phyloP scores from a whole-genome alignment of 2,888 invertebrate genomes.

The Campoplex capitator region DNA sequence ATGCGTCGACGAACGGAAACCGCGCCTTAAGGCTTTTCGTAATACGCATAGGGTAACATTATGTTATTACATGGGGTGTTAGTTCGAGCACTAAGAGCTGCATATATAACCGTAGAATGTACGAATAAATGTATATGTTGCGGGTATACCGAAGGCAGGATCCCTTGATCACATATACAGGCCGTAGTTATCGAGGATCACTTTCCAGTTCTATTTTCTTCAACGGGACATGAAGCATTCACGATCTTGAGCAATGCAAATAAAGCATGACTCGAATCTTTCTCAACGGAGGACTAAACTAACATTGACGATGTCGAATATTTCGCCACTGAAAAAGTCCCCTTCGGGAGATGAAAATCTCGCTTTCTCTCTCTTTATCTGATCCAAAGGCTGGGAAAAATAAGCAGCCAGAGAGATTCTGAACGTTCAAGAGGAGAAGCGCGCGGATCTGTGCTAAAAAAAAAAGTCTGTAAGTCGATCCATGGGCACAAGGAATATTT shows the following conservation, averaged over 20 bases:
- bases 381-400: slow-evolving; percentile 8
- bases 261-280: slow-evolving; percentile 33
- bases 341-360: slow-evolving; percentile 23
- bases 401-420: slow-evolving; percentile 14
- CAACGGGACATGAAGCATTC: slow-evolving; percentile 21
- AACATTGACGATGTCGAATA: slow-evolving; percentile 52
- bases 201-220: slow-evolving; percentile 35
- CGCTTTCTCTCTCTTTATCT: slow-evolving; percentile 15
- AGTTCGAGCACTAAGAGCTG: slow-evolving; percentile 47
- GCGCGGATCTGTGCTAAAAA: slow-evolving; percentile 50
- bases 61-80: slow-evolving; percentile 79
- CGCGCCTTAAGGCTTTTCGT: slow-evolving; percentile 78
- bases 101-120: slow-evolving; percentile 11
- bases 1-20: slow-evolving; percentile 80
- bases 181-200: slow-evolving; percentile 35
- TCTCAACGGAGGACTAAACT: slow-evolving; percentile 26
- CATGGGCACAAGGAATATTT: slow-evolving; percentile 71
- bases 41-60: slow-evolving; percentile 79
- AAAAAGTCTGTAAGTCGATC: slow-evolving; percentile 29
- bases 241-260: slow-evolving; percentile 42
- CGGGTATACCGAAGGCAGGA: background rate
- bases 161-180: slow-evolving; percentile 10
- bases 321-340: slow-evolving; percentile 34
- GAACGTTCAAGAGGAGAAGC: background rate
- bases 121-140: slow-evolving; percentile 4